phyloP scores from a whole-genome alignment of 2,113 vertebrate species.

The Siniperca knerii region DNA sequence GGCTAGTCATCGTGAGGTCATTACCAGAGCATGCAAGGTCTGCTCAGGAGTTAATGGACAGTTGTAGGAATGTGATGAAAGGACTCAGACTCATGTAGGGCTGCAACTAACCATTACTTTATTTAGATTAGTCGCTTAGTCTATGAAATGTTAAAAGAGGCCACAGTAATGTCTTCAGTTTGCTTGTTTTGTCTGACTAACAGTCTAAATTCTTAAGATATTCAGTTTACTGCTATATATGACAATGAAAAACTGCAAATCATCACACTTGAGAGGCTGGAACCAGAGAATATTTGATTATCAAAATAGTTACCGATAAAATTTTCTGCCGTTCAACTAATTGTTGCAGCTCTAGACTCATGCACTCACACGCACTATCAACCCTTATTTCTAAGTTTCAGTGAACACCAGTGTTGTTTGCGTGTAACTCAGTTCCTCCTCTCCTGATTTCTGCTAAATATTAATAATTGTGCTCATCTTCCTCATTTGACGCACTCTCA shows the following conservation, averaged over 20 bases:
- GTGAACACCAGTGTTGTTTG: not conserved
- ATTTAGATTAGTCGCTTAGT: not conserved
- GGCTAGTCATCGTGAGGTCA: constrained; percentile 44
- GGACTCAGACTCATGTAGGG: not conserved
- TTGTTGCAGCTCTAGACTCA: not conserved
- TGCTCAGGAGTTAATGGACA: not conserved
- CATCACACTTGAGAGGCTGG: not conserved
- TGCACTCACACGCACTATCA: not conserved
- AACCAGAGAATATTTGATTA: not conserved
- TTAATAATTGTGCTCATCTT: constrained; percentile 1
- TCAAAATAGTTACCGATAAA: not conserved
- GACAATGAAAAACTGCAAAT: not conserved
- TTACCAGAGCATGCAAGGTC: not conserved
- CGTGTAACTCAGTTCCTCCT: not conserved
- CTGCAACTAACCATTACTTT: not conserved
- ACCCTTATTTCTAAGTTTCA: not conserved
- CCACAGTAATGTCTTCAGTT: not conserved
- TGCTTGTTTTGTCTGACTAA: not conserved
- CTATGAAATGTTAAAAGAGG: not conserved
- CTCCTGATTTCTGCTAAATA: not conserved
- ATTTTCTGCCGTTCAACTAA: not conserved
- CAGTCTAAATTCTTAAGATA: not conserved
- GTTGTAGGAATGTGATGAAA: not conserved
- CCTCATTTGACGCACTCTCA: constrained; percentile 15
- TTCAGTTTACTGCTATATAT: not conserved